phyloP scores from a whole-genome alignment of 23 tunicate genomes.

The Diplosoma virens region DNA sequence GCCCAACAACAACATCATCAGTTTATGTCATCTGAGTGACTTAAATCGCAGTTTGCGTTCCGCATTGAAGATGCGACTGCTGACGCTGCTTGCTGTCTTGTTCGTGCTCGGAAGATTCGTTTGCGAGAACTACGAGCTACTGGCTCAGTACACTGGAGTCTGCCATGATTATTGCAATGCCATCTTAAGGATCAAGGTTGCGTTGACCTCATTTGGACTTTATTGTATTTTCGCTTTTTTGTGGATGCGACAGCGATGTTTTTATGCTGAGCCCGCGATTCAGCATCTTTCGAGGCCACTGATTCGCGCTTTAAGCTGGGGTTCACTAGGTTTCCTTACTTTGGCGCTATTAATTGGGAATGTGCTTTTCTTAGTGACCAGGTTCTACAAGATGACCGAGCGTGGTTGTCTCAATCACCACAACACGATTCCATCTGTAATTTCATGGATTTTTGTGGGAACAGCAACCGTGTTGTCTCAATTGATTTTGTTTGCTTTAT shows the following conservation, averaged over 20 bases:
- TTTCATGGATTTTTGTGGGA: constrained; percentile 39
- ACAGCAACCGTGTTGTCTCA: constrained; percentile 34
- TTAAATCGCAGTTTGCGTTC: neutral
- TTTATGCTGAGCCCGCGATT: constrained; percentile 60
- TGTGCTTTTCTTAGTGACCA: constrained; percentile 31
- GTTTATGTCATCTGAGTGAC: too few species aligned
- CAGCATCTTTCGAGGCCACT: constrained; percentile 34
- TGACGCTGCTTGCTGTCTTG: constrained; percentile 8
- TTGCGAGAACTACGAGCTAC: constrained; percentile 46
- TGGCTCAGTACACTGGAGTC: constrained; percentile 31
- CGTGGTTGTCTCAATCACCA: constrained; percentile 13
- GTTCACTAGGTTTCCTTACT: constrained; percentile 10
- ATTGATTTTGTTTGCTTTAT: constrained; percentile 17
- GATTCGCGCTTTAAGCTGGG: constrained; percentile 31
- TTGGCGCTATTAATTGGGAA: constrained; percentile 39
- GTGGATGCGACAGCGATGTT: constrained; percentile 68
- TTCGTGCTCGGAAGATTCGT: constrained; percentile 20
- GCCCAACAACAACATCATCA: too few species aligned
- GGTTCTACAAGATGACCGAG: constrained; percentile 26
- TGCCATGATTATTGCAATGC: constrained; percentile 41
- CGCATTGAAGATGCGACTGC: constrained; percentile 23
- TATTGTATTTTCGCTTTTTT: constrained; percentile 43
- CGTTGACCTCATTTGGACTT: constrained; percentile 25
- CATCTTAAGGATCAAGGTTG: constrained; percentile 35
- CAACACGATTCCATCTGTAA: constrained; percentile 9